phyloP scores from a whole-genome alignment of 1,140 invertebrate species.

The Rhizoglyphus robini region DNA sequence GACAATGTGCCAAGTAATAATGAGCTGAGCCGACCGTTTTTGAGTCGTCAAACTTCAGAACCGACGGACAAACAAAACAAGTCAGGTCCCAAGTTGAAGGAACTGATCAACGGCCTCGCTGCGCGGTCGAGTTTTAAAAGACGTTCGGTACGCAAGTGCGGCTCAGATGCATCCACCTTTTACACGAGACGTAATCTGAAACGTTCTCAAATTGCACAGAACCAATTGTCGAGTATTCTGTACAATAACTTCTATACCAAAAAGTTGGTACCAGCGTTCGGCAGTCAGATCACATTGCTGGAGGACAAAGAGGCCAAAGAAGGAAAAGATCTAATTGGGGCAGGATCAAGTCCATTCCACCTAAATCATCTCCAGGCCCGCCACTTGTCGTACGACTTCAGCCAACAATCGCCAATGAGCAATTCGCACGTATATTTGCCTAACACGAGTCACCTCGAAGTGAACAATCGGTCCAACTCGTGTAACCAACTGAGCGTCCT shows the following conservation, averaged over 20 bases:
- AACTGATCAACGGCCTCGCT: neutral
- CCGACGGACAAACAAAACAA: neutral
- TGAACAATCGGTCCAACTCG: neutral
- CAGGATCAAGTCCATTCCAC: neutral
- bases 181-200: neutral
- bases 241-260: conserved; percentile 15
- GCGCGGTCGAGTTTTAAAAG: conserved; percentile 1
- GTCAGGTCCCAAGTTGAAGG: neutral
- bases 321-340: neutral
- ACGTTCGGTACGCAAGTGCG: conserved; percentile 1
- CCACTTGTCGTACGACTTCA: neutral
- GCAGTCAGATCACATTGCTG: conserved; percentile 10
- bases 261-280: conserved; percentile 7
- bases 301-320: neutral
- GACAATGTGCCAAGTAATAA: neutral
- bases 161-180: conserved; percentile 11
- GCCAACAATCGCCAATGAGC: conserved; percentile 11
- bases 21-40: neutral
- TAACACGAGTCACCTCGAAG: neutral
- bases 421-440: conserved; percentile 12
- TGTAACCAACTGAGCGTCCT: neutral
- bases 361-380: neutral
- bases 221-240: conserved; percentile 6
- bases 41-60: neutral
- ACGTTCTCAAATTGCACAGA: conserved; percentile 13